Conservation (phyloP, 1,140 invertebrate species). For the Pseudomyrmex sp. region DNA sequence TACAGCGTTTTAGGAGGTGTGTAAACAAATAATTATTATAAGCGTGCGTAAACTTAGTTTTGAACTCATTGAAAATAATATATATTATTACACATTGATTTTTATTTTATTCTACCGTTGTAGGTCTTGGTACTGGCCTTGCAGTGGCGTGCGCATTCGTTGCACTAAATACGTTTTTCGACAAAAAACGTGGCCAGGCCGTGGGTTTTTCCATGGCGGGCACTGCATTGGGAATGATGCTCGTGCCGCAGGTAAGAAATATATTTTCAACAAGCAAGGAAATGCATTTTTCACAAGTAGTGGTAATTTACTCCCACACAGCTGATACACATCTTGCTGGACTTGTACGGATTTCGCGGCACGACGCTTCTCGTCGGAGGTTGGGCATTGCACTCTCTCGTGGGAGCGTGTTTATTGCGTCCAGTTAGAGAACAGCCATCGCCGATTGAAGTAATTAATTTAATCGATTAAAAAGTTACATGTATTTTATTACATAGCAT, state of each 20-base stretch:
- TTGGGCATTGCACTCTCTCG: conserved; percentile 88
- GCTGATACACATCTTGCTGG: conserved; percentile 71
- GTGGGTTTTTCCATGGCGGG: conserved; percentile 91
- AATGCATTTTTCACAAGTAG: neutral
- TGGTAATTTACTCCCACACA: conserved; percentile 32
- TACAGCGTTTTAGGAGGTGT: conserved; percentile 91
- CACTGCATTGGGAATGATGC: conserved; percentile 90
- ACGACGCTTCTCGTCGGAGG: conserved; percentile 89
- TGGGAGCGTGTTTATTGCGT: conserved; percentile 89
- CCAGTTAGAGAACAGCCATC: conserved; percentile 84
- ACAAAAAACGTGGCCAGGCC: conserved; percentile 90
- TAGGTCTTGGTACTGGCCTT: conserved; percentile 90
- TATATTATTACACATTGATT: neutral
- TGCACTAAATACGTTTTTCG: conserved; percentile 90
- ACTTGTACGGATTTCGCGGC: conserved; percentile 78
- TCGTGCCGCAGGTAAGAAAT: conserved; percentile 88
- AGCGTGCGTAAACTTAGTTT: neutral
- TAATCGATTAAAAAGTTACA: conserved; percentile 11
- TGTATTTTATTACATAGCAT: neutral
- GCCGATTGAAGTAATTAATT: conserved; percentile 6
- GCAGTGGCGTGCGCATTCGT: conserved; percentile 90
- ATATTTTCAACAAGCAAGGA: neutral
- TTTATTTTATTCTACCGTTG: neutral
- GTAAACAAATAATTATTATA: conserved; percentile 15
- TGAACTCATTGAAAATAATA: neutral